These are phyloP conservation scores for Gobio gobio DNA, from an alignment of 2,113 vertebrate genomes.

Conservation along the genomic window DNA sequence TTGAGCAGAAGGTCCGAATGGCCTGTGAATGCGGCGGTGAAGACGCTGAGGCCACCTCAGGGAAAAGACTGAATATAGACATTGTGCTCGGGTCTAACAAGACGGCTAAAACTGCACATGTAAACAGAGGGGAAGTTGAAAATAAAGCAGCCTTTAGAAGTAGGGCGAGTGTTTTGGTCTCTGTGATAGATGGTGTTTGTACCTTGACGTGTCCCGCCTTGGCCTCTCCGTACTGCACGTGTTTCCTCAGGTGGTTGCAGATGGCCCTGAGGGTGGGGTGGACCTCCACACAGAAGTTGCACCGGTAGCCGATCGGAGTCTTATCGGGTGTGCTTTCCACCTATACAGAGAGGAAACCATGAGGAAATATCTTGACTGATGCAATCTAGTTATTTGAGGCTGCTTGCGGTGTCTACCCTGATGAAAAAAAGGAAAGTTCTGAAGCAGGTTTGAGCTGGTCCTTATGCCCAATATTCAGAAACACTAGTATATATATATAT, in stretches of 20 bases:
- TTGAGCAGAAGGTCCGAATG: background rate
- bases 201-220: slow-evolving; percentile 82
- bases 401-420: too few relatives aligned
- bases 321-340: slow-evolving; percentile 66
- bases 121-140: background rate
- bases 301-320: slow-evolving; percentile 88
- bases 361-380: background rate
- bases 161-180: too few relatives aligned
- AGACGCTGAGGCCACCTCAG: background rate
- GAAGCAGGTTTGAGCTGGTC: too few relatives aligned
- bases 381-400: background rate
- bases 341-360: slow-evolving; percentile 30
- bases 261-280: slow-evolving; percentile 95
- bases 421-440: too few relatives aligned
- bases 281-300: slow-evolving; percentile 96
- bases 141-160: too few relatives aligned
- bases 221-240: slow-evolving; percentile 91
- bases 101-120: background rate
- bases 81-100: background rate
- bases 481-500: too few relatives aligned
- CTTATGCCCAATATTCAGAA: too few relatives aligned
- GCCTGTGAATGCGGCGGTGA: background rate
- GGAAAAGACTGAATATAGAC: background rate
- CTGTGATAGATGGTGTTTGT: slow-evolving; percentile 49
- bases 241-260: slow-evolving; percentile 97